These are phyloP conservation scores for Dugesia japonica DNA, from an alignment of 2,888 invertebrate species.

Conservation along the genomic window DNA sequence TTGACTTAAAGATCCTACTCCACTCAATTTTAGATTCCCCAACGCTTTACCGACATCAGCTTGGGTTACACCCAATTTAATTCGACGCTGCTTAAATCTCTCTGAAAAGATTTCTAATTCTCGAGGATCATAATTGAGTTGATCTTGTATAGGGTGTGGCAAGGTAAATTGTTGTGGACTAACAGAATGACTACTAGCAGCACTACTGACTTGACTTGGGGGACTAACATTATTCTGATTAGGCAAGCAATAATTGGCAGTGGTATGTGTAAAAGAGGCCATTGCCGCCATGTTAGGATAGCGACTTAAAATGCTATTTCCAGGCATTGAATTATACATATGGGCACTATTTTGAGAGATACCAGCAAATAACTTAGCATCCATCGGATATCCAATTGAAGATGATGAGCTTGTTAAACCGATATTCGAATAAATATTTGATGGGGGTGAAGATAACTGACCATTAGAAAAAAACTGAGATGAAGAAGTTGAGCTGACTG, in stretches of 20 bases:
- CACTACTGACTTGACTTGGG: conserved; percentile 20
- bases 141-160: conserved; percentile 3
- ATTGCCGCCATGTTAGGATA: conserved; percentile 15
- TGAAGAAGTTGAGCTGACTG: conserved; percentile 10
- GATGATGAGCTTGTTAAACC: conserved; percentile 7
- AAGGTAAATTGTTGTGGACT: conserved; percentile 13
- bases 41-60: conserved; percentile 93
- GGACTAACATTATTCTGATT: conserved; percentile 15
- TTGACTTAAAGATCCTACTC: conserved; percentile 91
- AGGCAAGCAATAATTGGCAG: conserved; percentile 13
- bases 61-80: conserved; percentile 93
- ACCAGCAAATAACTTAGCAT: not conserved
- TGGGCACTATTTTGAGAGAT: not conserved
- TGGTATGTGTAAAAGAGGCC: conserved; percentile 1
- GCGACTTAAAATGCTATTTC: not conserved
- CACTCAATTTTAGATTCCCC: conserved; percentile 90
- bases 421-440: conserved; percentile 2
- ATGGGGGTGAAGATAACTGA: conserved; percentile 1
- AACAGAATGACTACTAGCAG: not conserved
- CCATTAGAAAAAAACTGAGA: not conserved
- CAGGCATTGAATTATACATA: conserved; percentile 13
- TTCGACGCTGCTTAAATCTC: conserved; percentile 90
- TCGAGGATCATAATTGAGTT: conserved; percentile 53
- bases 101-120: conserved; percentile 99
- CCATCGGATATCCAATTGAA: conserved; percentile 12